phyloP scores from a whole-genome alignment of 2,113 vertebrate genomes.

The Brachionichthys hirsutus region DNA sequence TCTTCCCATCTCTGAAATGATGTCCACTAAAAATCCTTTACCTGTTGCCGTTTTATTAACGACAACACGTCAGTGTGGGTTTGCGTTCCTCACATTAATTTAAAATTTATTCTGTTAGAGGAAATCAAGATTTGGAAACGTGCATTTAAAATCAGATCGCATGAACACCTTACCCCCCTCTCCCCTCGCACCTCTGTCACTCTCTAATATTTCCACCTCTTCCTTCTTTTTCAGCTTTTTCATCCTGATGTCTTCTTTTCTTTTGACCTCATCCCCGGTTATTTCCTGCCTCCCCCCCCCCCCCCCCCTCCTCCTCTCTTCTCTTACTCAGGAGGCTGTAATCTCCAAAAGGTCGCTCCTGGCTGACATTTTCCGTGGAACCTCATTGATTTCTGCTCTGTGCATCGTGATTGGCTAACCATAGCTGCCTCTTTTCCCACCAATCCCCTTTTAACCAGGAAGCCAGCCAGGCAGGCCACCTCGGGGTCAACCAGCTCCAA shows the following conservation, averaged over 20 bases:
- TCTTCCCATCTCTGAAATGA: constrained; percentile 50
- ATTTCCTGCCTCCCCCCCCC: constrained; percentile 43
- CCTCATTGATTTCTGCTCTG: constrained; percentile 70
- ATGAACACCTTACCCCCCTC: neutral
- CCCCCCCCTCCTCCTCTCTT: constrained; percentile 34
- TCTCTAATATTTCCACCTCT: constrained; percentile 21
- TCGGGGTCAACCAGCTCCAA: constrained; percentile 71
- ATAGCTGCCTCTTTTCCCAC: constrained; percentile 58
- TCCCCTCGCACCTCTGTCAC: neutral
- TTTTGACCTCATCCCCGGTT: constrained; percentile 40
- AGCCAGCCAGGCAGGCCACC: constrained; percentile 58
- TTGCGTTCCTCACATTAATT: no score
- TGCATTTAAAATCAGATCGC: no score
- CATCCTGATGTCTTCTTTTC: constrained; percentile 21
- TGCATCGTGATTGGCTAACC: constrained; percentile 61
- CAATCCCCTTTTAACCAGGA: constrained; percentile 68
- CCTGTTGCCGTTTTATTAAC: no score
- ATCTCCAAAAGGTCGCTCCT: constrained; percentile 72
- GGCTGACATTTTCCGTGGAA: constrained; percentile 77
- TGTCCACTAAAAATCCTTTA: constrained; percentile 15
- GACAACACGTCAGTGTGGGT: no score
- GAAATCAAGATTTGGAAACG: neutral
- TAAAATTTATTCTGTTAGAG: neutral
- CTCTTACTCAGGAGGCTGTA: constrained; percentile 61
- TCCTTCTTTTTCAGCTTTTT: constrained; percentile 34